These are phyloP conservation scores for Danio tinwini DNA, from an alignment of 2,797 vertebrate species.

Conservation along the genomic window DNA sequence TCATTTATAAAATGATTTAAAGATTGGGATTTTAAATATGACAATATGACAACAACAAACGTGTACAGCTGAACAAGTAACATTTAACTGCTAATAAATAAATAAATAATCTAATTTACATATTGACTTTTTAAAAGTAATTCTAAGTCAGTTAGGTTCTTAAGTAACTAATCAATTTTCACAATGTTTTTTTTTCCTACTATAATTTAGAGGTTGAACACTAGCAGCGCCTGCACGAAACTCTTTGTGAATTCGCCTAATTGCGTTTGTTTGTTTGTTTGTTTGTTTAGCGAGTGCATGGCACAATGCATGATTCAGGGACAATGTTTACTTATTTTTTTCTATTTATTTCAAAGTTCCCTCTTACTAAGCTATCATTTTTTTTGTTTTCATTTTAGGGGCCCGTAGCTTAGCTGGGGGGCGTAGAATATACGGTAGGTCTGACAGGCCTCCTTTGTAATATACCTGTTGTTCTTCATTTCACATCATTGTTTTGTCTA, in stretches of 20 bases:
- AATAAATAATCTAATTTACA: background rate
- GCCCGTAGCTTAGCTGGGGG: slow-evolving; percentile 83
- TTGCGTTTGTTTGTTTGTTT: slow-evolving; percentile 40
- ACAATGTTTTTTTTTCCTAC: background rate
- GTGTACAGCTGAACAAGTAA: background rate
- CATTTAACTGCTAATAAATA: background rate
- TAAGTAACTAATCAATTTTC: background rate
- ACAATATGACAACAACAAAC: too few species aligned
- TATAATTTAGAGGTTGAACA: background rate
- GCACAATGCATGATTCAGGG: slow-evolving; percentile 68
- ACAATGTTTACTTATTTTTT: slow-evolving; percentile 57
- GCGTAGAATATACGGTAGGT: slow-evolving; percentile 86
- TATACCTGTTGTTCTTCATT: slow-evolving; percentile 74
- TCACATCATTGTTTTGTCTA: slow-evolving; percentile 72
- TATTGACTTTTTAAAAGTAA: background rate
- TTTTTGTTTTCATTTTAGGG: slow-evolving; percentile 77
- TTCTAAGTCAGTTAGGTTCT: background rate
- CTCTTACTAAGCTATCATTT: slow-evolving; percentile 78
- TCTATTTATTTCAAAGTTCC: slow-evolving; percentile 55
- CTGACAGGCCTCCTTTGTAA: slow-evolving; percentile 77
- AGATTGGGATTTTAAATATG: background rate
- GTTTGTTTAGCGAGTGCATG: slow-evolving; percentile 40
- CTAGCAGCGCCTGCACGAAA: background rate
- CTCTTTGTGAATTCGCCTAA: slow-evolving; percentile 39
- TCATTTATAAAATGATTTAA: background rate